Evolutionary conservation across 2,113 vertebrate genomes (phyloP), one percentile per base, ranked within the genome.

Genomic region (Eurystomus gularis): DNA sequence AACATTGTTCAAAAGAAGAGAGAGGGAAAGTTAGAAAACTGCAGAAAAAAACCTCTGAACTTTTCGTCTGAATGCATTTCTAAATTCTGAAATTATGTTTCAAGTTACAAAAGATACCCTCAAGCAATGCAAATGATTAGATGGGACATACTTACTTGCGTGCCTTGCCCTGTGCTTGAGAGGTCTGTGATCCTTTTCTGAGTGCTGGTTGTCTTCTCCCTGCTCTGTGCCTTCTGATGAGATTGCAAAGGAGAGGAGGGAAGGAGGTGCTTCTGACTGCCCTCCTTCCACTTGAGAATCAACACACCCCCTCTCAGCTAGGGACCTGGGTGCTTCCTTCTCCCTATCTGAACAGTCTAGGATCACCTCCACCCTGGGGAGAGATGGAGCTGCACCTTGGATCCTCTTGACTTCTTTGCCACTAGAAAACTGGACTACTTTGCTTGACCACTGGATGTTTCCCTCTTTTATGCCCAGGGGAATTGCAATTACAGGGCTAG

Each of bases 131-230:
- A 65, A 24, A 91, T 54, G 3, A 28, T 94, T 39, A 91, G 80
- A 58, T 62, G 57, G 51, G 54, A 62, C 78, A 90, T 97, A 99
- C 99, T 99, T 98, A 99, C 99, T 98, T 95, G 99, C 98, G 97
- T 99, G 99, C 87, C 97, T 98, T 0, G 99, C 98, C 82, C 98
- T 98, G 98, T 99, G 99, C 97, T 99, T 99, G 98, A 98, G 98
- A 92, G 99, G 99, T 98, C 98, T 98, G 91, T 96, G 98, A 94
- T 99, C 99, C 91, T 94, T 98, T 94, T 98, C 99, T 0, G 95
- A 98, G 93, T 98, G 98, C 65, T 98, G 98, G 96, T 98, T 97
- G 90, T 98, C 98, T 94, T 99, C 98, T 97, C 97, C 97, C 97
- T 95, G 98, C 97, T 97, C 98, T 65, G 98, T 97, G 98, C 98